Evolutionary conservation across 1,140 invertebrate species (phyloP).

Genomic region (Drosophila sturtevanti): DNA sequence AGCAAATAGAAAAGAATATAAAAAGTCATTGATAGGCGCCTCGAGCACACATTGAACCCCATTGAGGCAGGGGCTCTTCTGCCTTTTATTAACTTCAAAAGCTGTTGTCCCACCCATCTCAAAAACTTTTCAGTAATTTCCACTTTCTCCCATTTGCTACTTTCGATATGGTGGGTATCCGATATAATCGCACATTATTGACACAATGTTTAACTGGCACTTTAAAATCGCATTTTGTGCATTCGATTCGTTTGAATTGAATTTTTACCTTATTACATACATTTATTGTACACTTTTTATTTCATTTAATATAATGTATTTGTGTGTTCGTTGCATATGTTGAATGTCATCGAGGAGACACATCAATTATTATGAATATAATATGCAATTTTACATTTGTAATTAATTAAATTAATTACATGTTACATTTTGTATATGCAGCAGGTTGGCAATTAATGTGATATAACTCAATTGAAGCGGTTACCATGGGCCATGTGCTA

Average conservation of each 20-base stretch:
- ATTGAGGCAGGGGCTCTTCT: not conserved
- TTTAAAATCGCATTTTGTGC: slow-evolving; percentile 22
- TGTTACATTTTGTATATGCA: slow-evolving; percentile 25
- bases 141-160: slow-evolving; percentile 16
- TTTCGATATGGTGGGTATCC: slow-evolving; percentile 27
- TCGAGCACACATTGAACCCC: slow-evolving; percentile 10
- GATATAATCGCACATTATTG: slow-evolving; percentile 74
- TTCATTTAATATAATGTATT: not conserved
- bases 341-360: slow-evolving; percentile 7
- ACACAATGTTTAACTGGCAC: slow-evolving; percentile 62
- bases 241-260: slow-evolving; percentile 19
- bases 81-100: slow-evolving; percentile 47
- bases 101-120: slow-evolving; percentile 11
- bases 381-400: slow-evolving; percentile 31
- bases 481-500: slow-evolving; percentile 33
- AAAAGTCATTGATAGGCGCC: slow-evolving; percentile 17
- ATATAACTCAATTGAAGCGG: slow-evolving; percentile 62
- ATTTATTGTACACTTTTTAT: not conserved
- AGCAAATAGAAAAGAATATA: not conserved
- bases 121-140: not conserved
- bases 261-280: not conserved
- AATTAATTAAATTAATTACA: slow-evolving; percentile 67
- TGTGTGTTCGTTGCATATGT: not conserved
- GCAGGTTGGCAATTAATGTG: slow-evolving; percentile 54
- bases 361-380: slow-evolving; percentile 18